Base-by-base conservation (phyloP, 1,140 invertebrate species). In the Heliothis virescens region DNA sequence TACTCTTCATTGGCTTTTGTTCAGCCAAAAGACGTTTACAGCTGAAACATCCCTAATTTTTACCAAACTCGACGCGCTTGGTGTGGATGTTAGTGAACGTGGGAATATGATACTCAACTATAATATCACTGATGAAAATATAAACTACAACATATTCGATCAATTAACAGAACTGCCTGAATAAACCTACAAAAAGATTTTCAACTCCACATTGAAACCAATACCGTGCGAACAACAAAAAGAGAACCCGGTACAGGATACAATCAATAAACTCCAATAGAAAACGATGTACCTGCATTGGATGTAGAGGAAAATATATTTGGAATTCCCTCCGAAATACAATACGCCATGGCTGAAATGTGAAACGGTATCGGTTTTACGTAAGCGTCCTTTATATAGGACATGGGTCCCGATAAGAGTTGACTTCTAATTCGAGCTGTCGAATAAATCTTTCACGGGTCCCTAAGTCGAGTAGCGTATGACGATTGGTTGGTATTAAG, bases 361-460 rank as follows among this genome's bases (percentile, higher is more conserved):
- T 55, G 52, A 48, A 62, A 13, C 47, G 9, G n/a, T 21, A 18
- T 18, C 16, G 41, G 62, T n/a, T 52, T 50, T 29, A 52, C 7
- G 48, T 13, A 65, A 16, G 12, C 26, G 60, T 63, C 74, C 60
- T 53, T 53, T 50, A 71, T 48, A 52, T 13, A 1, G 21, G 41
- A 71, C 76, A 15, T 59, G 53, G 65, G 65, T 79, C 15, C 9
- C 52, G 76, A 79, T 80, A 75, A 75, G 71, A 48, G 21, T 74
- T n/a, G 52, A 59, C 62, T 59, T n/a, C 41, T 26, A 18, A 16
- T 55, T 29, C 72, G 18, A 71, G 34, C 21, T 75, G 55, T 59
- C 63, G 1, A 67, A 80, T 80, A 80, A 80, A 76, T 80, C 79
- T 74, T 67, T n/a, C 41, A 16, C 52, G 53, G 55, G 55, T 47